These are phyloP conservation scores for Galaxias olidus DNA, from an alignment of 2,797 vertebrate species.

Conservation along the genomic window DNA sequence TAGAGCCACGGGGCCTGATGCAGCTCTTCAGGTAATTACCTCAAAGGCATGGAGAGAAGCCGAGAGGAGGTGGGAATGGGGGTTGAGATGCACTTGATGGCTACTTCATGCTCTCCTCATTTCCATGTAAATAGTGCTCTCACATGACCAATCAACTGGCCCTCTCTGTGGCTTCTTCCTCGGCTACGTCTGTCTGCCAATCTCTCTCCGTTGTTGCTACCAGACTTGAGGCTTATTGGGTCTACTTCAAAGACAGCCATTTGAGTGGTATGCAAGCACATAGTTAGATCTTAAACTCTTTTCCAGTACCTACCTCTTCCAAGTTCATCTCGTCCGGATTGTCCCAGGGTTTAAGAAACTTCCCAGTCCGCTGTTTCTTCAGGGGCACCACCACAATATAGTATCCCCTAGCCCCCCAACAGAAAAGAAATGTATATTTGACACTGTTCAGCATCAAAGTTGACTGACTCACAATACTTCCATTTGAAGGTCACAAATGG, in stretches of 20 bases:
- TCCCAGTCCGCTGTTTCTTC: conserved; percentile 93
- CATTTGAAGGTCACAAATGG: conserved; percentile 12
- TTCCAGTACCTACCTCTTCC: conserved; percentile 84
- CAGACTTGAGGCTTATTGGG: conserved; percentile 35
- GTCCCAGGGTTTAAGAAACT: conserved; percentile 95
- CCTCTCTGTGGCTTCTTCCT: conserved; percentile 53
- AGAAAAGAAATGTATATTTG: conserved; percentile 18
- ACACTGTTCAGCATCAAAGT: conserved; percentile 4
- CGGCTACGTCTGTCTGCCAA: conserved; percentile 15
- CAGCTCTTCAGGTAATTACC: conserved; percentile 75
- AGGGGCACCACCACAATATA: conserved; percentile 97
- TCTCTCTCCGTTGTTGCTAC: conserved; percentile 34
- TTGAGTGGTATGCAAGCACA: no score
- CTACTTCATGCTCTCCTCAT: conserved; percentile 72
- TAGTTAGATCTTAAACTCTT: not conserved
- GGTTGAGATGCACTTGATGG: conserved; percentile 67
- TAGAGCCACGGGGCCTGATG: conserved; percentile 62
- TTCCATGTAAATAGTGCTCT: conserved; percentile 74
- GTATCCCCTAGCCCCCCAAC: conserved; percentile 83
- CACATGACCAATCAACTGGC: conserved; percentile 66
- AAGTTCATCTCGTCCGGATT: conserved; percentile 98
- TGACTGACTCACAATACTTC: not conserved
- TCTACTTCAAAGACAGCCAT: not conserved
- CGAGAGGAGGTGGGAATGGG: conserved; percentile 44
- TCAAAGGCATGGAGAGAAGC: conserved; percentile 54